A percentile compares a stretch with the other conserved stretches of the same genome.
Evolutionary conservation across 2,797 vertebrate species (phyloP).

Genomic region (Protonibea diacanthus): DNA sequence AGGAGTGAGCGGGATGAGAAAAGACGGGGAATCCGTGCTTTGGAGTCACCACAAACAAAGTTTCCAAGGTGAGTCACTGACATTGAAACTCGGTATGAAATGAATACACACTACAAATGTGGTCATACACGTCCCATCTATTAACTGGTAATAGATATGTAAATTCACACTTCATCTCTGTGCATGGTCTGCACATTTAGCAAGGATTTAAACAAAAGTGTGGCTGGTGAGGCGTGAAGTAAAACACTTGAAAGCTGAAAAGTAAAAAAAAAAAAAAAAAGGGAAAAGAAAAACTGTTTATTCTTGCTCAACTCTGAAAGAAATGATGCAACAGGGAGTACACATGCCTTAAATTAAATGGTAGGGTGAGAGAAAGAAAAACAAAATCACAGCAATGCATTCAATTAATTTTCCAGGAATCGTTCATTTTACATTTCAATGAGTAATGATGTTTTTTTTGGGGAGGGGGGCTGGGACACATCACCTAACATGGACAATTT

Average conservation of each 20-base stretch:
- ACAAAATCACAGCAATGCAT: constrained; percentile 40
- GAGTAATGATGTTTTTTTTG: constrained; percentile 11
- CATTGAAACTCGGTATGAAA: constrained; percentile 47
- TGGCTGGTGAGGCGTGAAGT: constrained; percentile 18
- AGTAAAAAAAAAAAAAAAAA: constrained; percentile 14
- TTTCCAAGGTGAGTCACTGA: constrained; percentile 81
- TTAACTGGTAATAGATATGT: constrained; percentile 7
- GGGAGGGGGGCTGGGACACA: constrained; percentile 14
- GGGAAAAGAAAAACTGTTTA: constrained; percentile 31
- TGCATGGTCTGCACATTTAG: no score
- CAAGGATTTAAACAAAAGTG: neutral
- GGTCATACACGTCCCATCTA: constrained; percentile 15
- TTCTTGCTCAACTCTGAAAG: constrained; percentile 45
- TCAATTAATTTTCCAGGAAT: constrained; percentile 68
- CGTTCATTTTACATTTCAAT: constrained; percentile 40
- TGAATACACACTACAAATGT: constrained; percentile 37
- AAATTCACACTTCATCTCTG: constrained; percentile 24
- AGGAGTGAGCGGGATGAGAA: constrained; percentile 69
- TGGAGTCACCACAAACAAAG: constrained; percentile 81
- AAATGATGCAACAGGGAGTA: constrained; percentile 64
- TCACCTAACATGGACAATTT: constrained; percentile 18
- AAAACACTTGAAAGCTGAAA: constrained; percentile 44
- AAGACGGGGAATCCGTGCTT: constrained; percentile 69
- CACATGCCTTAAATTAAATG: constrained; percentile 53
- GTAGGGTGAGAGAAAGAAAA: neutral